Percentiles rank a stretch among this genome's conserved stretches.
Conservation (phyloP, 2,113 vertebrate genomes). For the Pyxicephalus adspersus region DNA sequence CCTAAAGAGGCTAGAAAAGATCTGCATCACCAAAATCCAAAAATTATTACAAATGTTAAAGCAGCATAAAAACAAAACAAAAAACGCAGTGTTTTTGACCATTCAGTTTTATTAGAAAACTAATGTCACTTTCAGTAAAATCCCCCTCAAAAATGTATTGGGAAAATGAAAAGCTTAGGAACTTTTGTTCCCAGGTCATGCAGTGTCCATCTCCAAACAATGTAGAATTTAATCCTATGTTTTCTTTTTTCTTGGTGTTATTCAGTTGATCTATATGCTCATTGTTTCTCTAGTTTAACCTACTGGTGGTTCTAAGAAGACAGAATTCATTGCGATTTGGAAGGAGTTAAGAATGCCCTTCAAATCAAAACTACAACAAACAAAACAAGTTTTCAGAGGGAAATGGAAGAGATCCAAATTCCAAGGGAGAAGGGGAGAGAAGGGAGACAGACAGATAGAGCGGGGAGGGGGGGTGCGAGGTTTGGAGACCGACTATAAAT, state of each 20-base stretch:
- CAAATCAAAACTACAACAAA: conserved; percentile 42
- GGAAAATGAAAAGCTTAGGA: not conserved
- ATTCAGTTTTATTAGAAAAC: too few species aligned
- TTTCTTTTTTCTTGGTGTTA: not conserved
- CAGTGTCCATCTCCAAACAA: conserved; percentile 1
- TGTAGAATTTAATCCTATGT: conserved; percentile 5
- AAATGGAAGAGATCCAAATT: conserved; percentile 34
- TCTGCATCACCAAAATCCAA: too few species aligned
- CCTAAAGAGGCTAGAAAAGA: too few species aligned
- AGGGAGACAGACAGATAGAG: conserved; percentile 19
- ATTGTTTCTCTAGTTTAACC: conserved; percentile 31
- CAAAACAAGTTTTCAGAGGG: conserved; percentile 39
- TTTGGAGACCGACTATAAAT: not conserved
- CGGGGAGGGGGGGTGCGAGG: conserved; percentile 1
- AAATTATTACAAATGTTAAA: too few species aligned
- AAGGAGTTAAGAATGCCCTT: conserved; percentile 51
- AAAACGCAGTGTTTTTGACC: too few species aligned
- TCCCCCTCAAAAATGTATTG: not conserved
- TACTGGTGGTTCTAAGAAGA: conserved; percentile 17
- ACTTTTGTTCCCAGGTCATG: conserved; percentile 10
- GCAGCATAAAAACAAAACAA: too few species aligned
- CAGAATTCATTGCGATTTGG: conserved; percentile 28
- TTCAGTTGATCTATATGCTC: conserved; percentile 7
- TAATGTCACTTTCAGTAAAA: too few species aligned
- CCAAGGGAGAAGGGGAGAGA: conserved; percentile 2